Evolutionary conservation across 1,140 invertebrate species (phyloP), one percentile per base, ranked within the genome.

Genomic region (Nylanderia fulva): DNA sequence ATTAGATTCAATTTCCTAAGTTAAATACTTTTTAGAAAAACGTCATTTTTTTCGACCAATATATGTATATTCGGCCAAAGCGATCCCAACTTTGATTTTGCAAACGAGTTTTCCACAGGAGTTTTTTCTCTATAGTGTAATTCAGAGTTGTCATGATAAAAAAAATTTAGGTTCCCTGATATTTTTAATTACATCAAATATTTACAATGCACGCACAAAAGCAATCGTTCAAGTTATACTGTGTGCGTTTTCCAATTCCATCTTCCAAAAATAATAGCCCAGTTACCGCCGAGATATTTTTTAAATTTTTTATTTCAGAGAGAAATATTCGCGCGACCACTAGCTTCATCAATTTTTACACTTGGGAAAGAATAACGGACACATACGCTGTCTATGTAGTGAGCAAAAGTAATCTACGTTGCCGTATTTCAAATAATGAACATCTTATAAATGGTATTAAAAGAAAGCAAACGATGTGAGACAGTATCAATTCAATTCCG

Each of bases 141-240:
- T 42, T 82, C 21, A 18, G 33, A 60, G 18, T 52, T 36, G 27
- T 18, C 11, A 24, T 52, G 42, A n/a, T 69, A 69, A 56, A 64
- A 52, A 80, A 58, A 54, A 18, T 80, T 21, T 42, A 80, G 66
- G 33, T 58, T 72, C 15, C 7, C 52, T 11, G 13, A 4, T 48
- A 18, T 58, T 82, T 82, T 82, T 72, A 82, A 82, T 82, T 82
- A 52, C 36, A 72, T 72, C 52, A 71, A 72, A 82, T 82, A 82
- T 82, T 72, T 82, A 82, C 77, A 72, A 72, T 58, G 66, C 27
- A 27, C 24, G 33, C 33, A 52, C 21, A 82, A 71, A 60, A 71
- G 77, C 66, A 82, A 82, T 33, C 42, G 52, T 42, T 54, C 66
- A 82, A 82, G 66, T 82, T 82, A 80, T 80, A 72, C 13, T 7